Evolutionary conservation across 2,888 invertebrate species (phyloP), one percentile per base, ranked within the genome.

Genomic region (Platynereis dumerilii): DNA sequence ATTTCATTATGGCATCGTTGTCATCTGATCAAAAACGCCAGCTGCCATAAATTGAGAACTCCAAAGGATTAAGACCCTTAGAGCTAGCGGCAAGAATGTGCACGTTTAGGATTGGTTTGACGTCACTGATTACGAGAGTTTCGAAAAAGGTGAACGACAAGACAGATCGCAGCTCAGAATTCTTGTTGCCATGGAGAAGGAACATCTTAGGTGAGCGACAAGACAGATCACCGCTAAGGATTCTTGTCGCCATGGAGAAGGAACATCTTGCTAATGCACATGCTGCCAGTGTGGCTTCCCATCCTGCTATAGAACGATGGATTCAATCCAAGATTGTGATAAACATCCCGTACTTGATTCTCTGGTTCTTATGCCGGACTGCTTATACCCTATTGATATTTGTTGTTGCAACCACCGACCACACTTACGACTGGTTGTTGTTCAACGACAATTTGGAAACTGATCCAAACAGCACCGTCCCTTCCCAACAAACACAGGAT

Each of bases 61-160:
- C 58, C 1, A 58, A 62, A 27, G 66, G 66, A 2, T 34, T 62
- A 1, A 52, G 66, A 2, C 62, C 66, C 1, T 48, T 66, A 20
- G 66, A 66, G 29, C 48, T 66, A 15, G 66, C 66, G 1, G 66
- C 63, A 2, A 3, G 58, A 53, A 44, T 66, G 15, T 26, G 54
- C 3, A 63, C 63, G 1, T 63, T 66, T 20, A n/a, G 17, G 2
- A 34, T 66, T 65, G 65, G 65, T 66, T 63, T 54, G 66, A 66
- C 42, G 57, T 66, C n/a, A 66, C 66, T n/a, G 66, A 66, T 17
- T 66, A 66, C 34, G 66, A 66, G 45, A 63, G 62, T 34, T 56
- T 22, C 28, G 61, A 52, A n/a, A 44, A 22, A n/a, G 55, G 44
- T 10, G 44, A 48, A 26, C 34, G 66, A n/a, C 45, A 58, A 7